Base-by-base conservation (phyloP, 1,140 invertebrate species). In the Zophobas morio region DNA sequence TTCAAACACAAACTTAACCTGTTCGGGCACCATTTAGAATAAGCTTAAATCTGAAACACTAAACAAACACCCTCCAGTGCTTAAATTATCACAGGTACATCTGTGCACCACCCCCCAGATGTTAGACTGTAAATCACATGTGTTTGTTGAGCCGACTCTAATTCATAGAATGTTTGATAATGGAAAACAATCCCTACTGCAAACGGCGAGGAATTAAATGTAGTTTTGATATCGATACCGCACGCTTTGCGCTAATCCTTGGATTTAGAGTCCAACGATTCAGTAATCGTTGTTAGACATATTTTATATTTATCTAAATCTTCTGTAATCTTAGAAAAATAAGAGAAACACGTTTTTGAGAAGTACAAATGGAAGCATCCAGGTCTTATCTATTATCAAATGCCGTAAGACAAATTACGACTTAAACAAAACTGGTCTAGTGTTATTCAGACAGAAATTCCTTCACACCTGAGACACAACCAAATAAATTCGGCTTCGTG, bases 31-130 rank as follows among this genome's bases (percentile, higher is more conserved):
- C 49, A 51, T 51, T 51, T 51, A 51, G 49, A 51, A 51, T 20
- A 20, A 40, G 60, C 60, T 66, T 66, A 66, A 42, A 63, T 63
- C 57, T 39, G 35, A 63, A 63, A 63, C 37, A 66, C 60, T 66
- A 66, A 66, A 66, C 60, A 66, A 66, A 66, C 60, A 66, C 60
- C 60, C 60, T 63, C 60, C 6, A 66, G 60, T 66, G 60, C 60
- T 66, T 66, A 66, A 66, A 66, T 66, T 66, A 66, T 66, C 60
- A 66, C 60, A 66, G 60, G 60, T 66, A 66, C 60, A 66, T 66
- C 60, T 66, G 60, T 66, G 60, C 60, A 66, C 60, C 60, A 66
- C 60, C 60, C 42, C 60, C 37, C 60, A 66, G 60, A 66, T 66
- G 60, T n/a, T 66, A 42, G 20, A 66, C 60, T 46, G 60, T 66